Percentiles rank a stretch among this genome's conserved stretches.
Conservation (phyloP, 2,888 invertebrate species). For the Kuschelorhynchus macadamiae region DNA sequence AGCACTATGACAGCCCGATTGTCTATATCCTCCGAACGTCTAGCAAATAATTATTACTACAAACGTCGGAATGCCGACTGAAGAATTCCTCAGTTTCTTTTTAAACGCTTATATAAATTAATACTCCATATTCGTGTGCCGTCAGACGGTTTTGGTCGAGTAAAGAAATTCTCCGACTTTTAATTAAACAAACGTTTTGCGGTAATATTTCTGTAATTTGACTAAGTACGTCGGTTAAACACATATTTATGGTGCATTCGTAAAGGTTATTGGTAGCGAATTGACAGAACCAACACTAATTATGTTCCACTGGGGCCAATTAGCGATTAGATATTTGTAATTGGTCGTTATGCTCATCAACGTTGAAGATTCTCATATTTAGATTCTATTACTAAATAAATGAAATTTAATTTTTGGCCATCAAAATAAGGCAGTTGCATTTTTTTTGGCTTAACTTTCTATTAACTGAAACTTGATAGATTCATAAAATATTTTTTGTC, state of each 20-base stretch:
- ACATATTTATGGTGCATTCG: slow-evolving; percentile 7
- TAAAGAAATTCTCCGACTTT: slow-evolving; percentile 42
- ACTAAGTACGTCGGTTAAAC: slow-evolving; percentile 18
- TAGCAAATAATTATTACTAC: slow-evolving; percentile 41
- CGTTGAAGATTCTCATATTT: no score
- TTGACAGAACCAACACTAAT: neutral
- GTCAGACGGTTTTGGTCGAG: slow-evolving; percentile 28
- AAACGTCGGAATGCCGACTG: slow-evolving; percentile 41
- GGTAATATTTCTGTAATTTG: slow-evolving; percentile 38
- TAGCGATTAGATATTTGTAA: no score
- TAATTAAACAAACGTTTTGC: slow-evolving; percentile 31
- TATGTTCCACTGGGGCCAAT: no score
- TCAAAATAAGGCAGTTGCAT: no score
- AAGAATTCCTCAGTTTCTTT: slow-evolving; percentile 44
- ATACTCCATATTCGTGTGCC: slow-evolving; percentile 44
- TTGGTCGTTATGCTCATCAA: no score
- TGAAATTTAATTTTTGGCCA: no score
- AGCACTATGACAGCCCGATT: slow-evolving; percentile 37
- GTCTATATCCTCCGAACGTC: slow-evolving; percentile 31
- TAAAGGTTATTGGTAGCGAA: slow-evolving; percentile 19
- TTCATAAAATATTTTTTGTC: no score
- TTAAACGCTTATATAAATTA: slow-evolving; percentile 47
- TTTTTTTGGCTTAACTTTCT: no score
- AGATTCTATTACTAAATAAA: no score
- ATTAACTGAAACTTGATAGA: no score